phyloP scores from a whole-genome alignment of 30 jellyfish, hydroid and myxozoan genomes.

The Cassiopea xamachana region DNA sequence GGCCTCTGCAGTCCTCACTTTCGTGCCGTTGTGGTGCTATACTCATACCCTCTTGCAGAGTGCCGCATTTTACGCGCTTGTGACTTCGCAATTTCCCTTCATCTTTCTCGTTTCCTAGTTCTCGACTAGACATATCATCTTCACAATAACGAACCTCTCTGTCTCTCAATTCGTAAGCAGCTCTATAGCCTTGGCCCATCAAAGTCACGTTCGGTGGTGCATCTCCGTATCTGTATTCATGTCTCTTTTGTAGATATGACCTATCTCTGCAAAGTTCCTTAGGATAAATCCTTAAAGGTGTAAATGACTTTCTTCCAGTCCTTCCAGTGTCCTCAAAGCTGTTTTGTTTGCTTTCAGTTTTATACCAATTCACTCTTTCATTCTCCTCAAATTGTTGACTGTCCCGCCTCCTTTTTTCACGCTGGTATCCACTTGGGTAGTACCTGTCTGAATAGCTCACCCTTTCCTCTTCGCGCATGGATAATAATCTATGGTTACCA shows the following conservation, averaged over 20 bases:
- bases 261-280: constrained; percentile 41
- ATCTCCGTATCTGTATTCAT: constrained; percentile 8
- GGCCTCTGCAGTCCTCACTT: constrained; percentile 12
- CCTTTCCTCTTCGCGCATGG: constrained; percentile 19
- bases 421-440: background rate
- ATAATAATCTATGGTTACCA: background rate
- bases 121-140: constrained; percentile 14
- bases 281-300: constrained; percentile 62
- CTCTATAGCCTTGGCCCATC: constrained; percentile 18
- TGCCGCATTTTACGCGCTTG: constrained; percentile 11
- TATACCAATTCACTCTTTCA: constrained; percentile 22
- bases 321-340: constrained; percentile 42
- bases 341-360: constrained; percentile 1
- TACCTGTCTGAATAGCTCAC: constrained; percentile 27
- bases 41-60: background rate
- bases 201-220: constrained; percentile 77
- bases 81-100: constrained; percentile 24
- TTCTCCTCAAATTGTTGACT: constrained; percentile 16
- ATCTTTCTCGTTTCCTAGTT: constrained; percentile 6
- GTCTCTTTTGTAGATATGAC: constrained; percentile 24
- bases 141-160: constrained; percentile 16
- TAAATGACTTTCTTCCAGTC: constrained; percentile 59
- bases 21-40: constrained; percentile 19
- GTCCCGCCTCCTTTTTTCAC: constrained; percentile 5
- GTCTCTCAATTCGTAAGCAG: constrained; percentile 38